Conservation (phyloP, 2,113 vertebrate species). For the Malurus cyaneus region DNA sequence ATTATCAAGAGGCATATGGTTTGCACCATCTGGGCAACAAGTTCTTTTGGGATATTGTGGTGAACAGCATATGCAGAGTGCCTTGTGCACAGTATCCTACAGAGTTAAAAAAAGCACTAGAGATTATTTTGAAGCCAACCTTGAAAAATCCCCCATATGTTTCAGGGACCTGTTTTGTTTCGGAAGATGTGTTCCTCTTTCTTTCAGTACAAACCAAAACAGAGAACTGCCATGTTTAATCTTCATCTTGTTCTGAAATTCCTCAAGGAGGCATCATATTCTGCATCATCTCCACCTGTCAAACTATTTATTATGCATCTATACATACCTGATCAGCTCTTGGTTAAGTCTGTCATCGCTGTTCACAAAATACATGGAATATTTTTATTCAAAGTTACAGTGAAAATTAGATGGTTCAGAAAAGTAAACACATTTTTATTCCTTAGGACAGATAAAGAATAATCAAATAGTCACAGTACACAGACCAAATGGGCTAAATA, state of each 20-base stretch:
- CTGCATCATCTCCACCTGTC: background rate
- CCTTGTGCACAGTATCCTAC: conserved; percentile 35
- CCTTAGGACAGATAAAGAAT: background rate
- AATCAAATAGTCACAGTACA: background rate
- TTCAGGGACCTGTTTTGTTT: conserved; percentile 56
- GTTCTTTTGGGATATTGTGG: conserved; percentile 50
- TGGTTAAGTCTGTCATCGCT: background rate
- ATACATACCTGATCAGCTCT: background rate
- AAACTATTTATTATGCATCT: background rate
- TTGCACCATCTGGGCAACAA: conserved; percentile 64
- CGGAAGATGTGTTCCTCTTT: conserved; percentile 43
- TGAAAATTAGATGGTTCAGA: background rate
- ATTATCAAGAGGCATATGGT: conserved; percentile 59
- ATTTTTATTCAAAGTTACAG: background rate
- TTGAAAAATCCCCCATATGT: conserved; percentile 69
- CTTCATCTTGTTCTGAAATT: conserved; percentile 26
- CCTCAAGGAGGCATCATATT: conserved; percentile 16
- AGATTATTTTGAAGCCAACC: conserved; percentile 59
- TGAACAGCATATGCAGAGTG: conserved; percentile 56
- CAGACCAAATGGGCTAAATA: background rate
- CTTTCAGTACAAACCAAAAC: conserved; percentile 62
- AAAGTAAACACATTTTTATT: background rate
- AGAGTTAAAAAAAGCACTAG: conserved; percentile 53
- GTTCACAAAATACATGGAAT: background rate
- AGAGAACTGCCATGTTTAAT: conserved; percentile 34